Evolutionary conservation across 2,888 invertebrate species (phyloP).

Genomic region (Lycocerus yunnanus): DNA sequence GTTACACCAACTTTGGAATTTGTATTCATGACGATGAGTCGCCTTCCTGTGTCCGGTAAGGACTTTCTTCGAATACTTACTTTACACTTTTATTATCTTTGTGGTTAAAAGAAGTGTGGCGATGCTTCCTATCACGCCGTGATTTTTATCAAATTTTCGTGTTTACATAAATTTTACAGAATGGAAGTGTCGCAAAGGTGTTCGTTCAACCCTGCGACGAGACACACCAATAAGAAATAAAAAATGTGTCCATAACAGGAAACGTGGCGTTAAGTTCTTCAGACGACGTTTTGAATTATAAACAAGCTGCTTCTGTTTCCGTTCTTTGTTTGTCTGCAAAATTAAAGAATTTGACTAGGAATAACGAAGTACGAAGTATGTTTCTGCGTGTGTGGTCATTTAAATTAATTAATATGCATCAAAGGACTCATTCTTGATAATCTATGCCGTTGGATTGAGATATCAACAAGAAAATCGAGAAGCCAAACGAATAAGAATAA

Average conservation of each 20-base stretch:
- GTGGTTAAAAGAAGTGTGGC: not conserved
- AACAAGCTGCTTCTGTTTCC: constrained; percentile 20
- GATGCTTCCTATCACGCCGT: not conserved
- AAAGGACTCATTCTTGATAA: constrained; percentile 8
- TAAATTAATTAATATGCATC: constrained; percentile 17
- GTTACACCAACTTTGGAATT: not conserved
- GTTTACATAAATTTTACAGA: not conserved
- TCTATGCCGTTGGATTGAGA: not conserved
- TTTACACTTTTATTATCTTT: not conserved
- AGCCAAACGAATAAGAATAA: not conserved
- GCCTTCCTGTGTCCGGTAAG: not conserved
- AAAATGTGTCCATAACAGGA: constrained; percentile 15
- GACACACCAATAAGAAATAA: not conserved
- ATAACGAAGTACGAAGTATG: not conserved
- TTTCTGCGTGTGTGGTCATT: constrained; percentile 16
- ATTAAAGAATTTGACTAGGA: not conserved
- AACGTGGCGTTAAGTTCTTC: constrained; percentile 13
- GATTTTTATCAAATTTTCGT: not conserved
- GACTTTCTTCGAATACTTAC: not conserved
- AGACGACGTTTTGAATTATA: constrained; percentile 21
- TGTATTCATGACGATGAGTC: not conserved
- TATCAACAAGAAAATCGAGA: not conserved
- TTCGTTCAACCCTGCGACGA: not conserved
- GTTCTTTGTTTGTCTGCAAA: constrained; percentile 14
- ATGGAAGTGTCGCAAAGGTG: not conserved